phyloP scores from a whole-genome alignment of 1,140 invertebrate species.

The fruit fly (Drosophila melanogaster) region Release_6_plus_ISO1_MT NT_037436.4:19818001-19818500 shows the following conservation, averaged over 20 bases:
- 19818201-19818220: conserved; percentile 70
- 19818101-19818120: not conserved
- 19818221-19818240: conserved; percentile 60
- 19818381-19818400: conserved; percentile 47
- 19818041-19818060: no score
- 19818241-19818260: conserved; percentile 70
- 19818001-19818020: no score
- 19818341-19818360: conserved; percentile 56
- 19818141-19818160: conserved; percentile 6
- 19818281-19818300: conserved; percentile 65
- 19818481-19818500: conserved; percentile 28
- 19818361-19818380: conserved; percentile 53
- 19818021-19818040: no score
- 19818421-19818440: conserved; percentile 26
- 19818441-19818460: conserved; percentile 75
- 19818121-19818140: conserved; percentile 2
- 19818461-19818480: conserved; percentile 64
- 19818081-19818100: not conserved
- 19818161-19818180: conserved; percentile 31
- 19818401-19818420: conserved; percentile 14
- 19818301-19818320: conserved; percentile 28
- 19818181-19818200: conserved; percentile 48
- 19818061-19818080: not conserved
- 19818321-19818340: conserved; percentile 48
- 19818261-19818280: conserved; percentile 55